Evolutionary conservation across 1,140 invertebrate species (phyloP), one percentile per base, ranked within the genome.

Genomic region (Druon quercuslanigerum): DNA sequence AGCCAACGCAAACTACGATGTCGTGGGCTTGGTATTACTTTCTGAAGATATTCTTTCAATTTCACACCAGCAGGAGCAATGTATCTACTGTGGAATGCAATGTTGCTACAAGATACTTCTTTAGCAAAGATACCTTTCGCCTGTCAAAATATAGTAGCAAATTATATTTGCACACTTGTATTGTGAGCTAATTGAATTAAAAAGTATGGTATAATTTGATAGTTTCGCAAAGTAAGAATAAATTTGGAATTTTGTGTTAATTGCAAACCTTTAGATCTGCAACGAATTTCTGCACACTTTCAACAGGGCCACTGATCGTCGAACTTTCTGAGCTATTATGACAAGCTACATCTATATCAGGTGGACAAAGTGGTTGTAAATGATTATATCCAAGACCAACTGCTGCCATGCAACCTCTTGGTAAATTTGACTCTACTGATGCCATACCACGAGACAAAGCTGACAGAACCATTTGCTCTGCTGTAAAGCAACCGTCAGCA

Each of bases 311-410:
- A 8, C 97, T 97, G 71, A 98, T 94, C 0, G 96, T 98, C 33
- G 96, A 95, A 50, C 95, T 96, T 82, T 97, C 95, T 2, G 93
- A 91, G 2, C 95, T 93, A 87, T 98, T 98, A 89, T 97, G 96
- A 90, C 97, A 98, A 16, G 97, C 96, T 0, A 96, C 94, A 83
- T 96, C 95, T 86, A 98, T 93, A 79, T 90, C 90, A 12, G 91
- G 89, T 76, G 96, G 95, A 82, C 95, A 94, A 79, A 92, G 87
- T 19, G 90, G 78, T 76, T 93, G 93, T 7, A 94, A 90, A 88
- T 93, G 80, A 11, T 87, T 71, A 73, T 91, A 90, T 9, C 90
- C 89, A 56, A 88, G 51, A 3, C 60, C 92, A 71, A 93, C 89
- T 77, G 93, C 93, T 78, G 93, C 93, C 93, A 94, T 94, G 14